Percentiles rank a stretch among this genome's conserved stretches.
phyloP scores from a whole-genome alignment of 92 coral and sea anemone genomes.

The Plumapathes pennacea region DNA sequence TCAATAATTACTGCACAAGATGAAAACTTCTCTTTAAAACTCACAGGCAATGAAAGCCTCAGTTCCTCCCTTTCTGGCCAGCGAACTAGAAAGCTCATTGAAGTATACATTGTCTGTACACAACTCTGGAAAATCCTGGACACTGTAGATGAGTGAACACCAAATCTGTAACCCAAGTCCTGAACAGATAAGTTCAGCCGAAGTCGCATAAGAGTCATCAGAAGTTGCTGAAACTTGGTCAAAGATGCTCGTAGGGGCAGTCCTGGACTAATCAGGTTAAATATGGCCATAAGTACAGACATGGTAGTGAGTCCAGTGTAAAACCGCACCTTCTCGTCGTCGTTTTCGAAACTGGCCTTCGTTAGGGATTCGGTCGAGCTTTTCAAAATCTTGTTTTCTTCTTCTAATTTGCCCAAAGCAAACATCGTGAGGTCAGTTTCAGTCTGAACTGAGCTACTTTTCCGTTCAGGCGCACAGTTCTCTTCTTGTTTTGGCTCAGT shows the following conservation, averaged over 20 bases:
- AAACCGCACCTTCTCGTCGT: no score
- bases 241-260: constrained; percentile 3
- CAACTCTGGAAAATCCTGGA: constrained; percentile 37
- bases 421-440: no score
- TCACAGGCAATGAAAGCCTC: constrained; percentile 32
- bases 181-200: constrained; percentile 38
- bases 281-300: constrained; percentile 15
- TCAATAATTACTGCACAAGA: constrained; percentile 60
- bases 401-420: no score
- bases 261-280: constrained; percentile 34
- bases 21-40: constrained; percentile 38
- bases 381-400: no score
- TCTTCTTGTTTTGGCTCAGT: no score
- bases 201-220: constrained; percentile 38
- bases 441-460: no score
- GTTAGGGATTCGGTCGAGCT: no score
- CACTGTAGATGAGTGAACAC: constrained; percentile 34
- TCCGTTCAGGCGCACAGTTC: no score
- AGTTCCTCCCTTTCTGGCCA: constrained; percentile 47
- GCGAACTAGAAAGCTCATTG: constrained; percentile 8
- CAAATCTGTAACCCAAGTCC: constrained; percentile 38
- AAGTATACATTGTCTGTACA: constrained; percentile 8
- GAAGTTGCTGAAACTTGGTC: constrained; percentile 29
- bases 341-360: no score
- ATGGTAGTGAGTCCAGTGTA: no score